phyloP scores from a whole-genome alignment of 1,140 invertebrate genomes.

The Sogatella furcifera region DNA sequence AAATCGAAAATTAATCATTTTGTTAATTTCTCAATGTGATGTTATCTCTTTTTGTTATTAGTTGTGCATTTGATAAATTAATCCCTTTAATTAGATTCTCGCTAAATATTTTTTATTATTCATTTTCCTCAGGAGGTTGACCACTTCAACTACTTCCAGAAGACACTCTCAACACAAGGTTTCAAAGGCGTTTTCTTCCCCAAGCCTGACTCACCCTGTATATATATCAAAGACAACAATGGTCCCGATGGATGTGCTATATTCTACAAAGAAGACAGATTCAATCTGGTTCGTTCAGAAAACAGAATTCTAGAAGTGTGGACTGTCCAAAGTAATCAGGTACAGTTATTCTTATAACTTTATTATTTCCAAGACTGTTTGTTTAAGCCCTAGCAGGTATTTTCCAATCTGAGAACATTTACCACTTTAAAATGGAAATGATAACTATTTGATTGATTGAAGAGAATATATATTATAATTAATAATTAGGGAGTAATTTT shows the following conservation, averaged over 20 bases:
- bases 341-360: no score
- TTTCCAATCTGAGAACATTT: no score
- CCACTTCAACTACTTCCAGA: conserved; percentile 57
- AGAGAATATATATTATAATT: no score
- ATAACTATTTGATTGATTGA: no score
- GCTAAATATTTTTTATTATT: conserved; percentile 19
- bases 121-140: conserved; percentile 52
- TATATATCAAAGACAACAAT: conserved; percentile 58
- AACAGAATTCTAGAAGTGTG: conserved; percentile 54
- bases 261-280: conserved; percentile 53
- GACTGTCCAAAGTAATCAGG: conserved; percentile 60
- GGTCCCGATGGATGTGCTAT: conserved; percentile 74
- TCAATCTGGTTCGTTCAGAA: conserved; percentile 46
- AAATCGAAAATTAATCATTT: no score
- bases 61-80: no score
- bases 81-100: no score
- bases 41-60: no score
- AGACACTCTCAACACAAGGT: conserved; percentile 47
- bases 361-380: no score
- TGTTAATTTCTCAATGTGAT: not conserved
- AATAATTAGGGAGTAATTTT: no score
- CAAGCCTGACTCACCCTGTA: conserved; percentile 69
- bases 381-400: no score
- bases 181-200: conserved; percentile 61
- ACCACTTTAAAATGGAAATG: no score